Evolutionary conservation across 1,140 invertebrate species (phyloP), one percentile per base, ranked within the genome.

Genomic region (Drosophila azteca): DNA sequence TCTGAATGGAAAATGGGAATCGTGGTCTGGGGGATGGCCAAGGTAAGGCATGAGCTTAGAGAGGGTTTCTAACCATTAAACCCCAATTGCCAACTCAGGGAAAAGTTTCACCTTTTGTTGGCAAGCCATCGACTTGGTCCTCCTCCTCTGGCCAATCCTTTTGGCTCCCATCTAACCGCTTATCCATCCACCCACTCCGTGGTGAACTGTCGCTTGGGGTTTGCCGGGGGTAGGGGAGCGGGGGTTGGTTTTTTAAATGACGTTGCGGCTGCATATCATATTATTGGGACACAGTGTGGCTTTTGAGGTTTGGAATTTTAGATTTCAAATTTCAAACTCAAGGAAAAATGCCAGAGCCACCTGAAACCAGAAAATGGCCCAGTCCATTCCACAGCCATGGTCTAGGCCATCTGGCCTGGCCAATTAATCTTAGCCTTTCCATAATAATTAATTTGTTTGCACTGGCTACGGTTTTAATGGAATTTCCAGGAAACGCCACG

Each of bases 31-130:
- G 39, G 54, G 11, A n/a, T 26, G 41, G 41, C n/a, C 29, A 11
- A 39, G 54, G 31, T 11, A 31, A 1, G 13, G 5, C 44, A 17
- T 17, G 6, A 51, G 15, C 15, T 69, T 57, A 22, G 26, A 31
- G 51, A 26, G 53, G 71, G 49, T 11, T 11, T 20, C 61, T 55
- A 70, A 63, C 77, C 78, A 74, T 69, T 69, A 67, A 68, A 65
- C 65, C 72, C 53, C 62, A 70, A 63, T 71, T 71, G 70, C 51
- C 68, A 64, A 60, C 73, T 72, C 69, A 51, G 63, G 11, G 41
- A 59, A 39, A 73, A 78, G 68, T 81, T 81, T 73, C 65, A 59
- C 73, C 62, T 73, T 82, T 58, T 60, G 44, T 60, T 41, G 60
- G 51, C 58, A 31, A 11, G 31, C 8, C 15, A 17, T 9, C n/a